phyloP scores from a whole-genome alignment of 2,888 invertebrate genomes.

The Prosopocoilus inquinatus region DNA sequence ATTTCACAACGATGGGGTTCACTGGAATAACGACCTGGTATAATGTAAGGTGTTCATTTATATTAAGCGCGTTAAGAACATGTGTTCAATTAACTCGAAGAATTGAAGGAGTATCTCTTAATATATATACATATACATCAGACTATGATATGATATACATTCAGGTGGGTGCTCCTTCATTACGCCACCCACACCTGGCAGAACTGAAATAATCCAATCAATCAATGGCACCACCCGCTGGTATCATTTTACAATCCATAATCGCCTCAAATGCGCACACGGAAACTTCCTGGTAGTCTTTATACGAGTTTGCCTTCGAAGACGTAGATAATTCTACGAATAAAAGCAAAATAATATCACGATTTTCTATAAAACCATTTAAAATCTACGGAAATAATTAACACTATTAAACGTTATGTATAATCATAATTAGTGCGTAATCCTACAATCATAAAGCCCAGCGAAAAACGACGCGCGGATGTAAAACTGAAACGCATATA shows the following conservation, averaged over 20 bases:
- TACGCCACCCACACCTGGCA: slow-evolving; percentile 6
- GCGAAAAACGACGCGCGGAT: no score
- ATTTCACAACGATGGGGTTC: no score
- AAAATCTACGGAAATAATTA: no score
- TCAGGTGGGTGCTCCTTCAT: slow-evolving; percentile 10
- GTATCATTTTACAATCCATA: slow-evolving; percentile 28
- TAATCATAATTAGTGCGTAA: no score
- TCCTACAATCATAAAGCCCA: no score
- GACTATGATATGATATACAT: slow-evolving; percentile 2
- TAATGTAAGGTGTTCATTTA: not conserved
- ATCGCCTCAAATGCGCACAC: slow-evolving; percentile 13
- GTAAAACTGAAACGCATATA: no score
- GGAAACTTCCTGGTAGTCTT: not conserved
- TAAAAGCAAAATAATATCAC: no score
- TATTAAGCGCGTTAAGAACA: slow-evolving; percentile 3
- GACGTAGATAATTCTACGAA: no score
- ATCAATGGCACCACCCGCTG: slow-evolving; percentile 24
- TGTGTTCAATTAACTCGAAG: slow-evolving; percentile 7
- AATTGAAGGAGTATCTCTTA: slow-evolving; percentile 4
- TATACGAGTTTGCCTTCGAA: no score
- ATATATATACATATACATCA: slow-evolving; percentile 5
- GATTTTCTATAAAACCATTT: no score
- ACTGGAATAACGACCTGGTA: not conserved
- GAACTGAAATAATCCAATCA: slow-evolving; percentile 14
- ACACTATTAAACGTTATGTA: not conserved